Conservation (phyloP, 2,888 invertebrate species). For the Lasioglossum pauxillum region DNA sequence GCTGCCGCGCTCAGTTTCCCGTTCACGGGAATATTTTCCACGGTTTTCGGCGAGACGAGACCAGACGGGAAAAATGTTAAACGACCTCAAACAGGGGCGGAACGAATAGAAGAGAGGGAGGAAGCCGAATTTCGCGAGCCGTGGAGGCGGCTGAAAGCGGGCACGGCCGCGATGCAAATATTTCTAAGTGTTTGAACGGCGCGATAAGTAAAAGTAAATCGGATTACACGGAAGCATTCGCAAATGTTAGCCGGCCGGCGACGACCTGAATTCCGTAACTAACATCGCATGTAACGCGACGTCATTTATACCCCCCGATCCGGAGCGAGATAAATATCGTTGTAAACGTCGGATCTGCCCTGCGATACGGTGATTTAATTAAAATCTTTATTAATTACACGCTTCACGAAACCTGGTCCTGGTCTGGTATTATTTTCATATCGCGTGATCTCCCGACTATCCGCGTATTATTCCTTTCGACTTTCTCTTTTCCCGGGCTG, state of each 20-base stretch:
- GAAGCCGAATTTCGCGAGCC: slow-evolving; percentile 21
- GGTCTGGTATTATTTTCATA: slow-evolving; percentile 33
- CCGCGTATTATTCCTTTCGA: neutral
- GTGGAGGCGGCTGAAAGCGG: neutral
- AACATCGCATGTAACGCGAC: slow-evolving; percentile 48
- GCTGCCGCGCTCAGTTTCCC: neutral
- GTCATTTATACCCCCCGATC: slow-evolving; percentile 42
- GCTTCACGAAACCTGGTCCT: slow-evolving; percentile 7
- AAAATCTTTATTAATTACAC: slow-evolving; percentile 58
- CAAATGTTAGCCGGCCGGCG: slow-evolving; percentile 40
- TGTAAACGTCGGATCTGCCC: slow-evolving; percentile 51
- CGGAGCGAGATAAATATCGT: slow-evolving; percentile 35
- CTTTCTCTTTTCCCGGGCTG: neutral
- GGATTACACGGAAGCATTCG: slow-evolving; percentile 52
- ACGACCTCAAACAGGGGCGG: slow-evolving; percentile 14
- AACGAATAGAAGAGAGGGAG: neutral
- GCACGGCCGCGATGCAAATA: slow-evolving; percentile 47
- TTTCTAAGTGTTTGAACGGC: slow-evolving; percentile 55
- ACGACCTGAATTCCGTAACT: slow-evolving; percentile 52
- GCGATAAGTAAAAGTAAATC: slow-evolving; percentile 61
- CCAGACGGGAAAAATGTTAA: neutral
- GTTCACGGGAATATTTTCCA: neutral
- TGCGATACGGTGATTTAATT: slow-evolving; percentile 51
- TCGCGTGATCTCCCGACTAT: slow-evolving; percentile 32
- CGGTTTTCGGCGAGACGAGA: neutral